Evolutionary conservation across 37 sponge, comb jelly and placozoan species (phyloP).

Genomic region (Dysidea cf. avara): DNA sequence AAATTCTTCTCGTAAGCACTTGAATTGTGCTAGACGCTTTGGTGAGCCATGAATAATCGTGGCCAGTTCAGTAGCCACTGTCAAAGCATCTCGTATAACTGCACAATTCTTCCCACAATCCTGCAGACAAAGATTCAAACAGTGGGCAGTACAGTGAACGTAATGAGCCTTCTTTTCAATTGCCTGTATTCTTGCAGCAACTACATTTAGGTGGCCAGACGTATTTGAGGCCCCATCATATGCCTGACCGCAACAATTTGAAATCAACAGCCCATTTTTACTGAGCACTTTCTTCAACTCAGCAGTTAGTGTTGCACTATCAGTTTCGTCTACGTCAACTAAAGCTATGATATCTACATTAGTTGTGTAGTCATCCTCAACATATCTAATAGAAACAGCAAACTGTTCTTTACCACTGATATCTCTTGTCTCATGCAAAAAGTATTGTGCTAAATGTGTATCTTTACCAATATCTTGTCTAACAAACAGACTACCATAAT

Average conservation of each 20-base stretch:
- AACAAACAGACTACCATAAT: conserved; percentile 13
- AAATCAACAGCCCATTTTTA: conserved; percentile 4
- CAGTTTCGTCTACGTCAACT: conserved; percentile 60
- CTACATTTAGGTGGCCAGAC: too few species aligned
- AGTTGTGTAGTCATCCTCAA: conserved; percentile 29
- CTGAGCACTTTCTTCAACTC: conserved; percentile 42
- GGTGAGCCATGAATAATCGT: too few species aligned
- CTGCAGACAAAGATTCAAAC: too few species aligned
- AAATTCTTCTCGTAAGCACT: too few species aligned
- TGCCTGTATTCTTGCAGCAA: too few species aligned
- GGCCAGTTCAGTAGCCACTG: conserved; percentile 42
- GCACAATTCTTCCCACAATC: conserved; percentile 1
- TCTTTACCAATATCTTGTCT: conserved; percentile 17
- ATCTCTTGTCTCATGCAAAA: conserved; percentile 62
- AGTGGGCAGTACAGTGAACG: too few species aligned
- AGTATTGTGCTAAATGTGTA: conserved; percentile 15
- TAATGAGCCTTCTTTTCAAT: too few species aligned
- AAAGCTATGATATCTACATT: conserved; percentile 47
- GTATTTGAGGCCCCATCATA: too few species aligned
- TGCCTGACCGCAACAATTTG: conserved; percentile 31
- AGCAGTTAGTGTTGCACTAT: conserved; percentile 27
- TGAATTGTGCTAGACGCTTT: too few species aligned
- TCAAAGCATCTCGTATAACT: conserved; percentile 44
- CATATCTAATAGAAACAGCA: conserved; percentile 57
- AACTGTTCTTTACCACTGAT: too few species aligned